These are phyloP conservation scores for Drosophila varians DNA, from an alignment of 1,140 invertebrate species.

Conservation along the genomic window DNA sequence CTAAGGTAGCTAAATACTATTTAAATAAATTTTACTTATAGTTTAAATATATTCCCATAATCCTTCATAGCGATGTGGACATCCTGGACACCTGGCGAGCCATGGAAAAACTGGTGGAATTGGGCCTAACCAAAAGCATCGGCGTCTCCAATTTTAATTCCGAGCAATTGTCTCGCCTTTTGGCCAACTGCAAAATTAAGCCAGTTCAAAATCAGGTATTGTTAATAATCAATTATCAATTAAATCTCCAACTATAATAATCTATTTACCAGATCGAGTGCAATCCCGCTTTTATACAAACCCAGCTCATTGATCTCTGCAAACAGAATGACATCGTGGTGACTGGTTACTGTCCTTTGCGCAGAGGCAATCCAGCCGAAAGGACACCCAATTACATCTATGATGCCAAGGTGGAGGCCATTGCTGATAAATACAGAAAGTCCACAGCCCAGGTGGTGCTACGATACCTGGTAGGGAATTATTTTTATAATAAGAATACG, in stretches of 20 bases:
- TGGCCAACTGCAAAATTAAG: constrained; percentile 87
- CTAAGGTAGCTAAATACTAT: too few relatives aligned
- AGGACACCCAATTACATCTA: constrained; percentile 87
- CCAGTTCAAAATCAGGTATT: constrained; percentile 89
- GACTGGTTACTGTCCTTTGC: constrained; percentile 92
- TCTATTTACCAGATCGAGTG: constrained; percentile 85
- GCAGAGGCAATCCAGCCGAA: constrained; percentile 88
- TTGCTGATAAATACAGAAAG: constrained; percentile 89
- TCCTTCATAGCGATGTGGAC: constrained; percentile 85
- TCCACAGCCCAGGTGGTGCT: constrained; percentile 89
- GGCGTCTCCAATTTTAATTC: constrained; percentile 94
- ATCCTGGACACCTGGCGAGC: constrained; percentile 92
- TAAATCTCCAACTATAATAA: background rate
- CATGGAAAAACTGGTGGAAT: constrained; percentile 89
- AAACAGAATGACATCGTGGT: constrained; percentile 87
- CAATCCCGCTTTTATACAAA: constrained; percentile 90
- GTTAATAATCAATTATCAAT: background rate
- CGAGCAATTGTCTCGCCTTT: constrained; percentile 88
- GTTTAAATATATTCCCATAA: constrained; percentile 35
- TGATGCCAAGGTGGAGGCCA: constrained; percentile 86
- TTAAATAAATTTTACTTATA: too few relatives aligned
- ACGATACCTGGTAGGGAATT: constrained; percentile 86
- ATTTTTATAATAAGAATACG: background rate
- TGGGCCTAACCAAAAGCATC: constrained; percentile 89
- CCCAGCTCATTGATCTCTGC: constrained; percentile 88